A percentile compares a stretch with the other conserved stretches of the same genome.
Conservation (phyloP, 2,888 invertebrate species). For the Stenichneumon culpator region DNA sequence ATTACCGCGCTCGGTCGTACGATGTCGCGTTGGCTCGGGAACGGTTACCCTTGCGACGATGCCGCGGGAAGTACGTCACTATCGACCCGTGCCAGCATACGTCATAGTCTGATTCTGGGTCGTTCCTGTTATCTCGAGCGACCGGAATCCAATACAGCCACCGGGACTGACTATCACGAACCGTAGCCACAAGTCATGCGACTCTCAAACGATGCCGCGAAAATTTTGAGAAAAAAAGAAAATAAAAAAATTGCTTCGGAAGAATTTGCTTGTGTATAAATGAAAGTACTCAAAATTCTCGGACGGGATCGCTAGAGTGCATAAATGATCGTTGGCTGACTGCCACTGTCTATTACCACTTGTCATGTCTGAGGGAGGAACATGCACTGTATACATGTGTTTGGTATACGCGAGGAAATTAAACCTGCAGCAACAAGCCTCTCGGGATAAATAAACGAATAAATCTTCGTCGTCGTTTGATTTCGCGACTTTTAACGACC, state of each 20-base stretch:
- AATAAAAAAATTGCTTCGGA: background rate
- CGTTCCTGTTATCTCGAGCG: constrained; percentile 65
- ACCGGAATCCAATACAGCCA: constrained; percentile 51
- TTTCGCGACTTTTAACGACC: constrained; percentile 36
- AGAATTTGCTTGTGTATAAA: background rate
- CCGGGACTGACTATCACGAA: constrained; percentile 9
- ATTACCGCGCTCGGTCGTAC: constrained; percentile 52
- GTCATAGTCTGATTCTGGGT: constrained; percentile 67
- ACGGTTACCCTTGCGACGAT: constrained; percentile 40
- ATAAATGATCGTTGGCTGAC: constrained; percentile 53
- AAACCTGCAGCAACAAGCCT: constrained; percentile 28
- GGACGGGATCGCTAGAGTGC: constrained; percentile 20
- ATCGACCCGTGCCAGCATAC: constrained; percentile 68
- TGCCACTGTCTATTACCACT: constrained; percentile 58
- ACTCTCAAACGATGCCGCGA: background rate
- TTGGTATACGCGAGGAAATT: constrained; percentile 22
- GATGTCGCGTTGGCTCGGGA: constrained; percentile 29
- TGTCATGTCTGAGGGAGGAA: constrained; percentile 22
- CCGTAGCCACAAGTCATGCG: constrained; percentile 9
- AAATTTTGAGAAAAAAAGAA: background rate
- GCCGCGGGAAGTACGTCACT: constrained; percentile 66
- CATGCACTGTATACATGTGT: background rate
- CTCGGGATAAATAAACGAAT: constrained; percentile 53
- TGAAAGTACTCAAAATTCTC: constrained; percentile 35
- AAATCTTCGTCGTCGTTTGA: constrained; percentile 30